These are phyloP conservation scores for Parnassius smintheus DNA, from an alignment of 2,888 invertebrate species.

Conservation along the genomic window DNA sequence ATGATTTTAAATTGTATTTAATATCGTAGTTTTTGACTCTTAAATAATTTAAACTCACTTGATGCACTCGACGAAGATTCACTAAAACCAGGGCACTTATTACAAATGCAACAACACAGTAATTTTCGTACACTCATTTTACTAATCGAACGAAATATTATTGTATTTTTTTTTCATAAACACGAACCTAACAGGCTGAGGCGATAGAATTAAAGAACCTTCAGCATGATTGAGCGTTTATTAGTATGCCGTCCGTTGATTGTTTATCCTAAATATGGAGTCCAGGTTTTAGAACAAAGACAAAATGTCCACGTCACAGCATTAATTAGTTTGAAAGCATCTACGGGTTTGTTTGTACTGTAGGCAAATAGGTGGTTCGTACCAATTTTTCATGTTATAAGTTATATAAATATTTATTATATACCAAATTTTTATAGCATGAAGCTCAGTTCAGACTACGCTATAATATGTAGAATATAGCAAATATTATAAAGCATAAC, in stretches of 20 bases:
- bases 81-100: slow-evolving; percentile 10
- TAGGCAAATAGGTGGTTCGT: too few relatives aligned
- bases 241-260: slow-evolving; percentile 19
- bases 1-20: too few relatives aligned
- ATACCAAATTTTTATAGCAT: too few relatives aligned
- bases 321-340: slow-evolving; percentile 1
- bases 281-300: slow-evolving; percentile 23
- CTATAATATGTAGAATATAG: too few relatives aligned
- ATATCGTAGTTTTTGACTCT: too few relatives aligned
- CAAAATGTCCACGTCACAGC: slow-evolving; percentile 20
- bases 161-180: not conserved
- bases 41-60: slow-evolving; percentile 8
- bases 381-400: too few relatives aligned
- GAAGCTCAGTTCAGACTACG: too few relatives aligned
- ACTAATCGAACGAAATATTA: not conserved
- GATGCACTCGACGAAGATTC: slow-evolving; percentile 16
- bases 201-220: slow-evolving; percentile 7
- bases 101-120: slow-evolving; percentile 23
- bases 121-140: slow-evolving; percentile 21
- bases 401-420: too few relatives aligned
- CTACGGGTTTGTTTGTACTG: too few relatives aligned
- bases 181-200: slow-evolving; percentile 11
- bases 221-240: slow-evolving; percentile 2
- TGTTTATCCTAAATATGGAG: slow-evolving; percentile 21
- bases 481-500: too few relatives aligned